Evolutionary conservation across 2,797 vertebrate species (phyloP).

Genomic region (Phyllotis vaccarum): DNA sequence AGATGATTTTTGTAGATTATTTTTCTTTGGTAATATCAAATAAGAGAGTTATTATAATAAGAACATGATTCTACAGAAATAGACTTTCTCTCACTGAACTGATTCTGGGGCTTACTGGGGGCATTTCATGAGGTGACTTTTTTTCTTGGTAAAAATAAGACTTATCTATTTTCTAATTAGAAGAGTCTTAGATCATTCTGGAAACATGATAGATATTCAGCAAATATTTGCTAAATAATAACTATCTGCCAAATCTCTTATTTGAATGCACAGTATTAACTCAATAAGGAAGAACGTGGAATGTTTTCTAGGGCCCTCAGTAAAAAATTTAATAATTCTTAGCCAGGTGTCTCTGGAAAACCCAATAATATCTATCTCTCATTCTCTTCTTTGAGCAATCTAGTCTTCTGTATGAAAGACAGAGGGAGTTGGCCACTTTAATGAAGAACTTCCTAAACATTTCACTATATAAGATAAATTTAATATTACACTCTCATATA

Average conservation of each 20-base stretch:
- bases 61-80: not conserved
- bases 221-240: not conserved
- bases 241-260: not conserved
- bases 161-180: not conserved
- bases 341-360: not conserved
- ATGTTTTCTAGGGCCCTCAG: not conserved
- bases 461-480: not conserved
- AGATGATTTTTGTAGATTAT: not conserved
- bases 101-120: not conserved
- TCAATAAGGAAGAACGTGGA: not conserved
- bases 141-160: not conserved
- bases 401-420: not conserved
- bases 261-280: not conserved
- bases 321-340: not conserved
- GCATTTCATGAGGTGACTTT: not conserved
- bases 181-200: not conserved
- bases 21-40: not conserved
- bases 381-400: not conserved
- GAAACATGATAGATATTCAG: not conserved
- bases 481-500: not conserved
- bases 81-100: not conserved
- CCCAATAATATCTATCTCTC: rapidly evolving
- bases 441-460: not conserved
- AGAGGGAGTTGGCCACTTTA: not conserved
- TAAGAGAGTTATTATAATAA: not conserved